Base-by-base conservation (phyloP, 2,797 vertebrate species). In the Phataginus tetradactyla region DNA sequence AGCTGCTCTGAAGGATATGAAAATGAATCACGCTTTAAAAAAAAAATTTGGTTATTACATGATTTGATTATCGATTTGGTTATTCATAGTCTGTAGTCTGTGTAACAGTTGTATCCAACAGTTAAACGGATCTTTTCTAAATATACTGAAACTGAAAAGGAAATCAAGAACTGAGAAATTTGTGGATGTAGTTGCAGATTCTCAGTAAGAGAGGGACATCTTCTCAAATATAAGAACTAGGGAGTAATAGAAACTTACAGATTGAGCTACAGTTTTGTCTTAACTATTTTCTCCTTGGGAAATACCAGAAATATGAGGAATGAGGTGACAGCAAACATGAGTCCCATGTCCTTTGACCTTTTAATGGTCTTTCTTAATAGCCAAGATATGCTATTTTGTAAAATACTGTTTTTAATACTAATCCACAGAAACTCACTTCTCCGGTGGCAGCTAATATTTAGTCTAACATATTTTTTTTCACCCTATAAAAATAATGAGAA, bases 81-180 rank as follows among this genome's bases (percentile, higher is more conserved):
- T 88, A 29, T 72, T 66, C 39, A 49, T 32, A 37, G 3, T 59
- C 23, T 87, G 4, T 68, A 57, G 91, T 78, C 18, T 69, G 21
- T 71, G 18, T 63, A 42, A 25, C 66, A 69, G 32, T 68, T 53
- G 2, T 88, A 57, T 53, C 39, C 7, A 77, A 51, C 8, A 69
- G 53, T 68, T 68, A 90, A 81, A 34, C 57, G 80, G 59, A 63
- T 75, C 55, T 86, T 84, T 84, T 87, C 39, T 78, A 72, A 88
- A 53, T 79, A 57, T 61, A 49, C 37, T 32, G 29, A 91, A 72
- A 85, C 9, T 4, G 57, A 74, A 53, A 80, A 69, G n/a, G 17
- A 83, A 91, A 94, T 32, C 20, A 74, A 69, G 12, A 85, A 4
- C 10, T 63, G 55, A 63, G 57, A 63, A 84, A 84, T 85, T 68